A percentile compares a stretch with the other conserved stretches of the same genome.
Conservation (phyloP, 2,113 vertebrate species). For the Heliornis fulica region DNA sequence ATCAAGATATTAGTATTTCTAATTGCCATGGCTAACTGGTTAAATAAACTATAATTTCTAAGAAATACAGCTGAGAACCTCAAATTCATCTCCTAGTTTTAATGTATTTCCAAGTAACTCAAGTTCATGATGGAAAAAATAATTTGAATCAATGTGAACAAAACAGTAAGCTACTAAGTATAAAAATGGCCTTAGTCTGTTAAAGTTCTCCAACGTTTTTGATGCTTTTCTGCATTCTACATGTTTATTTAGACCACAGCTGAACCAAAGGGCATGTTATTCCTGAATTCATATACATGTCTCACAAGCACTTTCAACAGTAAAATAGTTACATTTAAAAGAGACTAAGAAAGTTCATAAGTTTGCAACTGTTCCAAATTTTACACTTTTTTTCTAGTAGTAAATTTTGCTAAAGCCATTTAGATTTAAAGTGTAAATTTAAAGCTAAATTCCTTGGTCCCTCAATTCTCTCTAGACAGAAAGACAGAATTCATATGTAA, state of each 20-base stretch:
- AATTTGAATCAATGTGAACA: not conserved
- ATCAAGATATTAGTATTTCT: not conserved
- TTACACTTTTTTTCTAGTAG: constrained; percentile 18
- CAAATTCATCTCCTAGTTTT: not conserved
- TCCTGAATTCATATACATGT: not conserved
- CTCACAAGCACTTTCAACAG: constrained; percentile 21
- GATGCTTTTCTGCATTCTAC: not conserved
- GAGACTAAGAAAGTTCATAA: constrained; percentile 39
- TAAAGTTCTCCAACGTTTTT: not conserved
- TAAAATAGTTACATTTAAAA: constrained; percentile 60
- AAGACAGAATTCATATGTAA: not conserved
- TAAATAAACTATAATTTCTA: not conserved
- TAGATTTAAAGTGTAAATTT: constrained; percentile 49
- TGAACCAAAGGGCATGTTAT: constrained; percentile 1
- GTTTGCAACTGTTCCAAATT: constrained; percentile 26
- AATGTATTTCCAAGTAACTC: not conserved
- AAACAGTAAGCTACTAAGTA: not conserved
- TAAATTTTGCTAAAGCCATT: constrained; percentile 31
- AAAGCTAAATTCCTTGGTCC: not conserved
- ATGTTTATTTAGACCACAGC: not conserved
- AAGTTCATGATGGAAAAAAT: not conserved
- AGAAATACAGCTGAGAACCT: not conserved
- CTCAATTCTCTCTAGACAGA: constrained; percentile 8
- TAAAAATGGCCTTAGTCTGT: not conserved
- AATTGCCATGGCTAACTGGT: not conserved